Base-by-base conservation (phyloP, 2,888 invertebrate genomes). In the Caenorhabditis auriculariae region DNA sequence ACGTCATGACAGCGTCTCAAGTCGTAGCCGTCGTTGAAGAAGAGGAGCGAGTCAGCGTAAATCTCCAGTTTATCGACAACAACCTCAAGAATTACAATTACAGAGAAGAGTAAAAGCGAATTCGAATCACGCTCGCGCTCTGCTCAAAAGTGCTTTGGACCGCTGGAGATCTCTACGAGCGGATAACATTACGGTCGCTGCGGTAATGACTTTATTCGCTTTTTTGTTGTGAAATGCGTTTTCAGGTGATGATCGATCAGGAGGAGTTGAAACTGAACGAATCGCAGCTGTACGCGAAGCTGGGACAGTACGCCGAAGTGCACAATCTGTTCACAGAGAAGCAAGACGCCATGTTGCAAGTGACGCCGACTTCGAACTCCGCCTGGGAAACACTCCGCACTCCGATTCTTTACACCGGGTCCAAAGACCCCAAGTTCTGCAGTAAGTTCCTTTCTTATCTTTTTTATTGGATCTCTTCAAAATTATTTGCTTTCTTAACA, bases 111-210 rank as follows among this genome's bases (percentile, higher is more conserved):
- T n/a, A 53, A 24, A 37, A 53, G 6, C 48, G n/a, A 35, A 76
- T 23, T 47, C 66, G 56, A 94, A 95, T 84, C 94, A 94, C 0
- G 92, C 93, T 50, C 91, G 92, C 82, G 88, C 89, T 73, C 85
- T 96, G 54, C 93, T 92, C 0, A 90, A 88, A 82, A 87, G 86
- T 79, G 93, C 90, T 46, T 86, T 90, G 47, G 89, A 90, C 68
- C 87, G 88, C 54, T 96, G 95, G 94, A 87, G 88, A 21, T 87
- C 86, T 45, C 88, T 93, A 87, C 87, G 94, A 37, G 95, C 96
- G 0, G 96, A 96, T 83, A 96, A 96, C 83, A 93, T 94, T 0
- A 93, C 92, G 15, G 93, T 92, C 43, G 90, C 96, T 21, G 90
- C 91, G 0, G 85, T 95, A 21, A 90, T 94, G 88, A 38, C 29